These are phyloP conservation scores for Nephrotoma appendiculata DNA, from an alignment of 2,888 invertebrate genomes.

Conservation along the genomic window DNA sequence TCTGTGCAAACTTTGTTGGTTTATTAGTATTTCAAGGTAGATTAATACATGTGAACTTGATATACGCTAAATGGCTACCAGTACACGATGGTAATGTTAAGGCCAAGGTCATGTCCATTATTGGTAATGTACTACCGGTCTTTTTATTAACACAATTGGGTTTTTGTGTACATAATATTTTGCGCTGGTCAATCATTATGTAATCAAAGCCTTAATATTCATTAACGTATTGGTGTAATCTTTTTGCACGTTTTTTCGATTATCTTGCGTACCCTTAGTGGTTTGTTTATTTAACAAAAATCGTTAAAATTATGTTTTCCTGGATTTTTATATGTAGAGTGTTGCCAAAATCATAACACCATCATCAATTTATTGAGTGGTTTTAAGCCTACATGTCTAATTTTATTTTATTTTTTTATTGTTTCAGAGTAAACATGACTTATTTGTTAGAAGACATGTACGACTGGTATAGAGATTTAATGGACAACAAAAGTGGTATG, in stretches of 20 bases:
- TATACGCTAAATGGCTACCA: too few species aligned
- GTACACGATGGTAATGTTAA: too few species aligned
- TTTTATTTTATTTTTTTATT: slow-evolving; percentile 8
- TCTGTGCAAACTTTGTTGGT: too few species aligned
- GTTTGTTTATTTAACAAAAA: neutral
- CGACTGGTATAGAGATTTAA: slow-evolving; percentile 53
- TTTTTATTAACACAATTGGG: neutral
- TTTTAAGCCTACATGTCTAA: neutral
- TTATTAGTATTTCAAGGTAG: too few species aligned
- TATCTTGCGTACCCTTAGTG: neutral
- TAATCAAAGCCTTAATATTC: neutral
- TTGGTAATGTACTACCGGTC: neutral
- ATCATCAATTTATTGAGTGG: slow-evolving; percentile 1
- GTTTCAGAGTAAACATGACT: slow-evolving; percentile 12
- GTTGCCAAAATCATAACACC: neutral
- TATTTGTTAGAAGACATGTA: slow-evolving; percentile 23
- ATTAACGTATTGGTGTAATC: neutral
- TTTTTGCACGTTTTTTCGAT: neutral
- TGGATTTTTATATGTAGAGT: neutral
- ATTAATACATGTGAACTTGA: too few species aligned
- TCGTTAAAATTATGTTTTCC: neutral
- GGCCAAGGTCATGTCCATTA: neutral
- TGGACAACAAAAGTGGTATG: slow-evolving; percentile 60
- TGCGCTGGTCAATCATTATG: neutral
- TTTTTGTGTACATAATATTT: neutral